phyloP scores from a whole-genome alignment of 2,797 vertebrate species.

The Manis crassicaudata region DNA sequence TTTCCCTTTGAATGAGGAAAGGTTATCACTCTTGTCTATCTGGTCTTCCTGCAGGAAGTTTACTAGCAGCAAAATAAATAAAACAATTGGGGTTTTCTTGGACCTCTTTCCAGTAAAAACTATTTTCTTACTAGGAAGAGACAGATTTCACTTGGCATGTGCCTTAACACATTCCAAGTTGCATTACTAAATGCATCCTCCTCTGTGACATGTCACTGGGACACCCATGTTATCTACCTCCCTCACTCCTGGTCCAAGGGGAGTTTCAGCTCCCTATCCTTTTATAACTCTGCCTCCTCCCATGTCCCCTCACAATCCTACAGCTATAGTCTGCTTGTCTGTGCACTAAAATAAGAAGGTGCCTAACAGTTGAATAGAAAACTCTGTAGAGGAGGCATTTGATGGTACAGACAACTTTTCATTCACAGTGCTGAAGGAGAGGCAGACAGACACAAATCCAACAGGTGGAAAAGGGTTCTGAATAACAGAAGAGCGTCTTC shows the following conservation, averaged over 20 bases:
- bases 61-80: background rate
- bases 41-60: background rate
- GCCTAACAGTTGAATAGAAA: background rate
- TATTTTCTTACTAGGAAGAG: background rate
- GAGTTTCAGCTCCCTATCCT: background rate
- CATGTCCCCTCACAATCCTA: background rate
- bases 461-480: background rate
- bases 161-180: background rate
- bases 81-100: background rate
- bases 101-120: background rate
- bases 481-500: background rate
- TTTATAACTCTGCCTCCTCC: background rate
- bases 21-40: background rate
- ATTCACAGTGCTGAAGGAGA: slow-evolving; percentile 18
- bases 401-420: background rate
- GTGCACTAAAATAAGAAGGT: background rate
- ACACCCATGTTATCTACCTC: background rate
- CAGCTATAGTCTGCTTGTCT: background rate
- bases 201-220: background rate
- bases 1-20: background rate
- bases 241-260: background rate
- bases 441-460: background rate
- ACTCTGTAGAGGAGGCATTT: background rate
- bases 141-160: background rate
- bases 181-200: background rate